Percentiles rank a stretch among this genome's conserved stretches.
Conservation (phyloP, 2,113 vertebrate genomes). For the Gobio gobio region DNA sequence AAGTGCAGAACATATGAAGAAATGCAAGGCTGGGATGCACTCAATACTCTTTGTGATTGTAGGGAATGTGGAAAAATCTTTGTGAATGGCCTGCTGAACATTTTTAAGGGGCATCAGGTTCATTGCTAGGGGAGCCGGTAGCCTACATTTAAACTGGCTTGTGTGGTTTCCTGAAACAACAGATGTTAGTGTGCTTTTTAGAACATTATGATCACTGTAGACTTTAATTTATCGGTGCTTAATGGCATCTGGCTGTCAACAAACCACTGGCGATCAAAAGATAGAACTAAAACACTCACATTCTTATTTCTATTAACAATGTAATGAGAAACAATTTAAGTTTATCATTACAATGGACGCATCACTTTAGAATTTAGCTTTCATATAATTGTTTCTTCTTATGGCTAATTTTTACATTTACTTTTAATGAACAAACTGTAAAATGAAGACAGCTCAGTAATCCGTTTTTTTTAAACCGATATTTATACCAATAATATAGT, state of each 20-base stretch:
- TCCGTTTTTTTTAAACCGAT: too few relatives aligned
- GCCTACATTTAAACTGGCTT: conserved; percentile 5
- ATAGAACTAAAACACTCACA: neutral
- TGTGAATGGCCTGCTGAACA: conserved; percentile 22
- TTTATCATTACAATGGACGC: neutral
- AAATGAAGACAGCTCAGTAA: too few relatives aligned
- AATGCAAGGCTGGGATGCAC: conserved; percentile 9
- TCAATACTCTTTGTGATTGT: neutral
- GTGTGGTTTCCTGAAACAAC: neutral
- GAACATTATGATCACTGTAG: neutral
- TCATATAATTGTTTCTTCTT: neutral
- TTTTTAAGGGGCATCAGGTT: conserved; percentile 21
- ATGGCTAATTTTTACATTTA: neutral
- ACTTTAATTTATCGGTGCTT: conserved; percentile 2
- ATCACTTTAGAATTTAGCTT: neutral
- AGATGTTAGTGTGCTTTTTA: conserved; percentile 21
- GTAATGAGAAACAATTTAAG: too few relatives aligned
- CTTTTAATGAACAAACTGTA: neutral
- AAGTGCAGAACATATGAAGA: conserved; percentile 4
- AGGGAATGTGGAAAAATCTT: conserved; percentile 26
- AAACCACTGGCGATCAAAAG: neutral
- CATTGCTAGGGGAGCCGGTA: conserved; percentile 9
- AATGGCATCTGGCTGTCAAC: neutral
- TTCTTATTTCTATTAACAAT: too few relatives aligned
- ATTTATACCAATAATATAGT: too few relatives aligned